These are phyloP conservation scores for Callorhinus ursinus DNA, from an alignment of 2,113 vertebrate genomes.

Conservation along the genomic window DNA sequence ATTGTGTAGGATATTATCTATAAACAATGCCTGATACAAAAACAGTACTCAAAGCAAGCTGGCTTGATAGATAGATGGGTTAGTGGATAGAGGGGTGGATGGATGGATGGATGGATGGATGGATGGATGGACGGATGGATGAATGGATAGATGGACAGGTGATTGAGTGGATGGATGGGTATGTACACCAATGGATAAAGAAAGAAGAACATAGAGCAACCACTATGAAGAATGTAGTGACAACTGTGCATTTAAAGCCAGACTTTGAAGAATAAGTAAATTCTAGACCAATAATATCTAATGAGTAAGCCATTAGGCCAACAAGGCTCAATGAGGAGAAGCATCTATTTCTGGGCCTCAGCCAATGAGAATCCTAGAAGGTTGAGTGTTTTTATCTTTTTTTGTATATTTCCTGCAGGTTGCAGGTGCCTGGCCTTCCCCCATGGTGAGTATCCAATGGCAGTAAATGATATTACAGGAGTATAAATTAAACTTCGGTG, in stretches of 20 bases:
- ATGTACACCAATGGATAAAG: neutral
- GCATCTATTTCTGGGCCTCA: neutral
- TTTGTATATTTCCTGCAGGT: neutral
- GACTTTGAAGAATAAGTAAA: neutral
- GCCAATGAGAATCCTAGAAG: neutral
- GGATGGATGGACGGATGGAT: neutral
- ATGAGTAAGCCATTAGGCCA: neutral
- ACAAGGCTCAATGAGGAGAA: neutral
- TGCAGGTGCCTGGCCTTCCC: neutral
- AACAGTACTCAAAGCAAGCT: neutral
- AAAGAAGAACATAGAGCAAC: neutral
- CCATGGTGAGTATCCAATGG: neutral
- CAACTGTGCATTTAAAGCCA: neutral
- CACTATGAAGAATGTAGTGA: neutral
- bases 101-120: neutral
- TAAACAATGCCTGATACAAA: neutral
- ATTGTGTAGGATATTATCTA: neutral
- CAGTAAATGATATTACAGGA: neutral
- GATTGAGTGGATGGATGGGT: neutral
- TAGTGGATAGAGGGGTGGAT: neutral
- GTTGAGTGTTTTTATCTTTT: neutral
- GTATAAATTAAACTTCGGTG: constrained; percentile 58
- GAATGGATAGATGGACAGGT: too few species aligned
- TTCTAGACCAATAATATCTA: neutral
- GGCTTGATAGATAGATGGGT: neutral